These are phyloP conservation scores for Quadroppia sp. DNA, from an alignment of 2,888 invertebrate species.

Conservation along the genomic window DNA sequence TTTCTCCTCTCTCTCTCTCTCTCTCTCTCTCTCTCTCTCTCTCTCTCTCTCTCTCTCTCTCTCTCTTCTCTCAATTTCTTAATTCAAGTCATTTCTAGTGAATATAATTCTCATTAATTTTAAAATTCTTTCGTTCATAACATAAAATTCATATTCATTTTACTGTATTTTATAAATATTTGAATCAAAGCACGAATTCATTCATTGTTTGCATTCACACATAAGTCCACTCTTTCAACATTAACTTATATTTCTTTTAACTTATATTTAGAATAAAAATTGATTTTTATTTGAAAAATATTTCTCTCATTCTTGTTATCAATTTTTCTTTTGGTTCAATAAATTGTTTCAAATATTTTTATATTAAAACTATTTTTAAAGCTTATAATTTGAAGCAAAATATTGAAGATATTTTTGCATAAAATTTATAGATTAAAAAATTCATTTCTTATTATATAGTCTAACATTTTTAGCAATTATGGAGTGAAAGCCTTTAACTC, in stretches of 20 bases:
- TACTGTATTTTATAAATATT: neutral
- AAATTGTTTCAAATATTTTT: too few species aligned
- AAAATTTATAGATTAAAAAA: too few species aligned
- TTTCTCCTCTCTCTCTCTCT: too few species aligned
- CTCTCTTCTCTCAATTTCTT: neutral
- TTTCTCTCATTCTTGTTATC: neutral
- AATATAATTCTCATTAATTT: neutral
- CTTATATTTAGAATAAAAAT: neutral
- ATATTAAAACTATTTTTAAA: too few species aligned
- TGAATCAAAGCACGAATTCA: conserved; percentile 10
- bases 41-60: too few species aligned
- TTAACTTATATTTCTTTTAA: too few species aligned
- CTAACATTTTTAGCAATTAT: too few species aligned
- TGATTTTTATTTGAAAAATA: neutral
- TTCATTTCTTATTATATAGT: too few species aligned
- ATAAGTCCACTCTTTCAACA: neutral
- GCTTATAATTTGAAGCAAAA: too few species aligned
- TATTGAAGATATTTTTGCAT: too few species aligned
- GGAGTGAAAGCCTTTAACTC: too few species aligned
- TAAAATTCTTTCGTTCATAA: conserved; percentile 14
- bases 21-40: too few species aligned
- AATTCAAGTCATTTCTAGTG: neutral
- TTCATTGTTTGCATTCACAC: conserved; percentile 7
- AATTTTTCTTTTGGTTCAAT: neutral
- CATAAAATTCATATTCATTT: neutral